Evolutionary conservation across 2,797 vertebrate genomes (phyloP).

Genomic region (Decapterus maruadsi): DNA sequence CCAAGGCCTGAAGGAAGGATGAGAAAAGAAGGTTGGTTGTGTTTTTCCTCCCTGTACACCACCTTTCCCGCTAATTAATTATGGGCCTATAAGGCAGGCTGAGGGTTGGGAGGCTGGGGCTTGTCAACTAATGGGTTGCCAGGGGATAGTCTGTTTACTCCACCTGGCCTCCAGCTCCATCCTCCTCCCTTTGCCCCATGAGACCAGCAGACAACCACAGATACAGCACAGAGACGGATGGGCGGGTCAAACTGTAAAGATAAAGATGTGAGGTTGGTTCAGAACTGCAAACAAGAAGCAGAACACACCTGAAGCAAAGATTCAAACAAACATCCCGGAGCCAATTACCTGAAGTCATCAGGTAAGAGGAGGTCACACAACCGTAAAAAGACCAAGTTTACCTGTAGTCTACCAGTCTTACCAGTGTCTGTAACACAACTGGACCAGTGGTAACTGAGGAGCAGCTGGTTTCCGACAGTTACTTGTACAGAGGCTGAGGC

Average conservation of each 20-base stretch:
- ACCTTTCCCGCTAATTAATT: conserved; percentile 63
- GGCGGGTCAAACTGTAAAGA: conserved; percentile 30
- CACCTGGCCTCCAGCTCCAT: conserved; percentile 27
- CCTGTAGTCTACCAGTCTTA: no score
- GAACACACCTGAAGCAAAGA: background rate
- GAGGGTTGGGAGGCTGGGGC: conserved; percentile 1
- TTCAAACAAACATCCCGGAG: background rate
- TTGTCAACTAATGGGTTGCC: conserved; percentile 69
- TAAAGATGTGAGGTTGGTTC: background rate
- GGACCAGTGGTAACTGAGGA: no score
- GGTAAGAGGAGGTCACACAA: background rate
- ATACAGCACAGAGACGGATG: conserved; percentile 73
- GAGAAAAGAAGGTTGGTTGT: conserved; percentile 5
- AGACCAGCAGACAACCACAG: conserved; percentile 65
- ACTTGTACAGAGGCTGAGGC: no score
- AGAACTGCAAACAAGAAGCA: conserved; percentile 2
- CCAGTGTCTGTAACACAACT: no score
- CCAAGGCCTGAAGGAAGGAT: background rate
- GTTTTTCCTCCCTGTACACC: background rate
- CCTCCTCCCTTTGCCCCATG: conserved; percentile 42
- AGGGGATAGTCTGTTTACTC: conserved; percentile 59
- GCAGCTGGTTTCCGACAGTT: no score
- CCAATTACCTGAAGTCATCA: background rate
- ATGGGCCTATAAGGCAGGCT: conserved; percentile 62
- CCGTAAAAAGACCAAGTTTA: background rate